phyloP scores from a whole-genome alignment of 2,797 vertebrate genomes.

The Pteropus rufus region DNA sequence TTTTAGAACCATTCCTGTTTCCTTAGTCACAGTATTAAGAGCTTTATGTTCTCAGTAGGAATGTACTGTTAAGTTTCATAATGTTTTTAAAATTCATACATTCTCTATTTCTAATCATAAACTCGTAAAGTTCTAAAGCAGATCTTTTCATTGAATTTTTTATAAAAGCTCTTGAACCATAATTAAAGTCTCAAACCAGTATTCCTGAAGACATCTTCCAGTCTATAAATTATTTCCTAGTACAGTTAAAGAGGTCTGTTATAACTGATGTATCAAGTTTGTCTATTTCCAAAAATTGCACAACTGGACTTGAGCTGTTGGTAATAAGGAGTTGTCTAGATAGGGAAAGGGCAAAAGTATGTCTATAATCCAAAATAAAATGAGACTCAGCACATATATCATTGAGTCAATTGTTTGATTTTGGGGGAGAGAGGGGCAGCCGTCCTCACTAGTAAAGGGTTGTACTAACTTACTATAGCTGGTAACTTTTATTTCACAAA shows the following conservation, averaged over 20 bases:
- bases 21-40: neutral
- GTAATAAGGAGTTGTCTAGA: neutral
- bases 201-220: neutral
- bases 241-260: neutral
- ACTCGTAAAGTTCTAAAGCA: neutral
- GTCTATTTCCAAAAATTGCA: neutral
- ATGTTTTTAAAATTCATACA: neutral
- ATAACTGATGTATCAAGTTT: neutral
- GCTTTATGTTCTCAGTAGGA: neutral
- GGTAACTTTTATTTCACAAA: neutral
- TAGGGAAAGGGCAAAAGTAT: neutral
- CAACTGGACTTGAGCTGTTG: neutral
- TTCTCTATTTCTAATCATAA: neutral
- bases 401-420: neutral
- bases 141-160: neutral
- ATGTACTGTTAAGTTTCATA: neutral
- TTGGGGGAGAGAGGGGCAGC: neutral
- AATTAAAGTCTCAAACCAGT: neutral
- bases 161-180: neutral
- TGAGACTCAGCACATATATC: neutral
- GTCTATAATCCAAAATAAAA: neutral
- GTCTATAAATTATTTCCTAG: neutral
- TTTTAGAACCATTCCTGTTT: neutral
- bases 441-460: neutral
- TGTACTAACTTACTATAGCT: neutral